A percentile compares a stretch with the other conserved stretches of the same genome.
These are phyloP conservation scores for Theristus sp. DNA, from an alignment of 2,888 invertebrate genomes.

Conservation along the genomic window DNA sequence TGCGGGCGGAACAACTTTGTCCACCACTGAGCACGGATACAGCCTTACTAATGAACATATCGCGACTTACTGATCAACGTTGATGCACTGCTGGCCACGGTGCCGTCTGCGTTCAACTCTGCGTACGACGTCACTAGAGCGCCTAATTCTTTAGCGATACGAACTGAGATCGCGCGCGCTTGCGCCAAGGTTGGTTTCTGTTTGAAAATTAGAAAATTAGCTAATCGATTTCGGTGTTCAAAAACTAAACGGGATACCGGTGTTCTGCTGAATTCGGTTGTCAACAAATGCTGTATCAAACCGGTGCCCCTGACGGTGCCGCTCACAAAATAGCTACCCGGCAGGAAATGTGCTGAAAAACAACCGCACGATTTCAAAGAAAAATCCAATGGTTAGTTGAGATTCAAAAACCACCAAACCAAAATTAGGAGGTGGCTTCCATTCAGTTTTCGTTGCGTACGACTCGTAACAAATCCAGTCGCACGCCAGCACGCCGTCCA, in stretches of 20 bases:
- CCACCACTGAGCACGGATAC: too few relatives aligned
- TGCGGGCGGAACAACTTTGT: too few relatives aligned
- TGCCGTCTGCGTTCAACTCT: background rate
- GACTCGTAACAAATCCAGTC: background rate
- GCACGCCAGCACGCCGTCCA: background rate
- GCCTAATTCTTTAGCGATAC: background rate
- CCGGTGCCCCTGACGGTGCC: background rate
- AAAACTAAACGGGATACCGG: background rate
- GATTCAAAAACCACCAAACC: too few relatives aligned
- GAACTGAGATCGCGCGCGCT: background rate
- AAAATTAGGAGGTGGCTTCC: background rate
- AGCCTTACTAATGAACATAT: too few relatives aligned
- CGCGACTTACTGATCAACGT: background rate
- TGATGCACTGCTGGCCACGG: background rate
- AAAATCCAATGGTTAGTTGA: background rate
- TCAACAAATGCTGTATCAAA: background rate
- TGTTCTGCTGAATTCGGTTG: background rate
- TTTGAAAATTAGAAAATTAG: background rate
- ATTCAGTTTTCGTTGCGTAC: background rate
- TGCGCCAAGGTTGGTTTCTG: background rate
- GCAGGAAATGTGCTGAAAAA: background rate
- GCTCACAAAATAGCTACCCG: background rate
- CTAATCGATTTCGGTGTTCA: background rate
- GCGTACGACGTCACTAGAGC: background rate
- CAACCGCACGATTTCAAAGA: background rate